These are phyloP conservation scores for Suricata suricatta DNA, from an alignment of 2,113 vertebrate species.

Conservation along the genomic window DNA sequence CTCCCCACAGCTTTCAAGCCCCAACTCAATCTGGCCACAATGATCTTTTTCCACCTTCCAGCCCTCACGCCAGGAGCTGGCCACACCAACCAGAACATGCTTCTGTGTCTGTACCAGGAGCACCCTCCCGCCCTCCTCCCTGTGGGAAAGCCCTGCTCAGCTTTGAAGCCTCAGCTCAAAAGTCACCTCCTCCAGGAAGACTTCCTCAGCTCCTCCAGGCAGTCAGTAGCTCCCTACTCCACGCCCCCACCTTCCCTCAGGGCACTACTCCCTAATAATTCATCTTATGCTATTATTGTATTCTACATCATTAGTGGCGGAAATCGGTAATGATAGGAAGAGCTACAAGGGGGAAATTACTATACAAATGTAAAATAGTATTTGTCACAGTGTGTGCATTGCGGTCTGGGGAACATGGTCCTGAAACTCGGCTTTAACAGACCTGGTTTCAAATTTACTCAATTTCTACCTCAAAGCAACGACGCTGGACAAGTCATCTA, in stretches of 20 bases:
- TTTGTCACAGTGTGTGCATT: not conserved
- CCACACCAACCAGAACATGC: not conserved
- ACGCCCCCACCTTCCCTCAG: not conserved
- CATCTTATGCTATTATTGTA: not conserved
- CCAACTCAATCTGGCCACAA: not conserved
- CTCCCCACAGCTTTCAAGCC: not conserved
- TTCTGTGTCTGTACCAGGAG: not conserved
- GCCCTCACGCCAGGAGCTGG: not conserved
- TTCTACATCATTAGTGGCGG: not conserved
- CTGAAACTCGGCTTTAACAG: not conserved
- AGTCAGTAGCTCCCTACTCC: not conserved
- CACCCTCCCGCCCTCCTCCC: not conserved
- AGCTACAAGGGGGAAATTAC: not conserved
- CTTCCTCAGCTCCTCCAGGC: not conserved
- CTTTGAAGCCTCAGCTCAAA: not conserved
- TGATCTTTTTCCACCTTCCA: not conserved
- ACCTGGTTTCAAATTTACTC: not conserved
- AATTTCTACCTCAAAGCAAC: not conserved
- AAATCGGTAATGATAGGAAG: not conserved
- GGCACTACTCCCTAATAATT: not conserved
- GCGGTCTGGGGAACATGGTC: not conserved
- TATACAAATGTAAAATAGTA: rapidly evolving
- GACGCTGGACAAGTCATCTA: not conserved
- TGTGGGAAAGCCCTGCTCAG: not conserved
- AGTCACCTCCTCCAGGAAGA: not conserved